phyloP scores from a whole-genome alignment of 2,113 vertebrate genomes.

The Rhea pennata region DNA sequence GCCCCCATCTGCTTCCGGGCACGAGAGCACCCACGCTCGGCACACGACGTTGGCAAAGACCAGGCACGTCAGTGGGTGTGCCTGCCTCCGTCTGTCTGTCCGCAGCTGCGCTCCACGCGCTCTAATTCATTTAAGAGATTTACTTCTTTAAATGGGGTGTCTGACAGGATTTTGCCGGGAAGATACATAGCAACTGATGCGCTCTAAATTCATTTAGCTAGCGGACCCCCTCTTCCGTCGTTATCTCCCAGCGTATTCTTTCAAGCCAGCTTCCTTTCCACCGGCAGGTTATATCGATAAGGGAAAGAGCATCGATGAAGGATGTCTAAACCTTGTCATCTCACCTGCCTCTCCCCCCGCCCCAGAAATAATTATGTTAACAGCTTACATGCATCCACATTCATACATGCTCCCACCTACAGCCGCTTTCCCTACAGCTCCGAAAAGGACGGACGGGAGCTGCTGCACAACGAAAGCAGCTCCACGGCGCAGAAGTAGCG shows the following conservation, averaged over 20 bases:
- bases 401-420: background rate
- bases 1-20: background rate
- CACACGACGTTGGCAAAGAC: background rate
- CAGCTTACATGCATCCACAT: background rate
- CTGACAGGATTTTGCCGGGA: slow-evolving; percentile 48
- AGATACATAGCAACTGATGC: background rate
- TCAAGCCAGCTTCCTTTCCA: slow-evolving; percentile 56
- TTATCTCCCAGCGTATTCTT: slow-evolving; percentile 24
- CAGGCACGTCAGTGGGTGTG: background rate
- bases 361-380: background rate
- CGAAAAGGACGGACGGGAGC: background rate
- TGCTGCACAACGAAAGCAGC: background rate
- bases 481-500: slow-evolving; percentile 5
- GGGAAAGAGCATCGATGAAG: slow-evolving; percentile 4
- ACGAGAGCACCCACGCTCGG: background rate
- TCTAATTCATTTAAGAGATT: slow-evolving; percentile 60
- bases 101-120: background rate
- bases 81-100: background rate
- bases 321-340: slow-evolving; percentile 9
- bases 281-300: slow-evolving; percentile 49
- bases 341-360: slow-evolving; percentile 14
- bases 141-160: slow-evolving; percentile 38
- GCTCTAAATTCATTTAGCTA: slow-evolving; percentile 47
- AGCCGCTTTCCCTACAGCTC: background rate
- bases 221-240: background rate